A percentile compares a stretch with the other conserved stretches of the same genome.
Conservation (phyloP, 2,888 invertebrate genomes). For the Muscina levida region DNA sequence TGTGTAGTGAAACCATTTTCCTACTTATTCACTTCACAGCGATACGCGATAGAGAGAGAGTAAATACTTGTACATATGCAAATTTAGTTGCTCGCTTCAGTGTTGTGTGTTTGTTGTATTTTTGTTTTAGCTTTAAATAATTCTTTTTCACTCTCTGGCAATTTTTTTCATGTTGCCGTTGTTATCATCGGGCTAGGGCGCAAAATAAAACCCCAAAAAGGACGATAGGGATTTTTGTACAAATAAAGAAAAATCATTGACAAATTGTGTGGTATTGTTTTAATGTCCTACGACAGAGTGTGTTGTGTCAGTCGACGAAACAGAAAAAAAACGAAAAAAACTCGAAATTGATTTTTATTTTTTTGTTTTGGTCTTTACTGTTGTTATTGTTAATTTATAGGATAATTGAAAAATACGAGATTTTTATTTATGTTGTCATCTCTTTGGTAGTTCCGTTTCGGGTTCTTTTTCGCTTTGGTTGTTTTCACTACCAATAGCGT, state of each 20-base stretch:
- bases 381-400: conserved; percentile 20
- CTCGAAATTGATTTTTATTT: conserved; percentile 25
- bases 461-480: background rate
- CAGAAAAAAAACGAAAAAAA: background rate
- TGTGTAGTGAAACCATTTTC: conserved; percentile 14
- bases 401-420: conserved; percentile 32
- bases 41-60: background rate
- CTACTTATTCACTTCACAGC: conserved; percentile 2
- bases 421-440: conserved; percentile 7
- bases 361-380: background rate
- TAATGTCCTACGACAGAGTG: conserved; percentile 16
- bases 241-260: conserved; percentile 9
- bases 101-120: background rate
- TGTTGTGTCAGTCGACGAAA: background rate
- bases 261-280: conserved; percentile 60
- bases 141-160: background rate
- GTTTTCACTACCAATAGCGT: background rate
- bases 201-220: background rate
- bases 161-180: background rate
- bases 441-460: background rate
- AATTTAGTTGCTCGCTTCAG: conserved; percentile 28
- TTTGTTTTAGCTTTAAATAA: conserved; percentile 9
- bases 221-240: background rate
- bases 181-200: background rate
- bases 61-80: conserved; percentile 36